These are phyloP conservation scores for Tipula unca DNA, from an alignment of 2,888 invertebrate species.

Conservation along the genomic window DNA sequence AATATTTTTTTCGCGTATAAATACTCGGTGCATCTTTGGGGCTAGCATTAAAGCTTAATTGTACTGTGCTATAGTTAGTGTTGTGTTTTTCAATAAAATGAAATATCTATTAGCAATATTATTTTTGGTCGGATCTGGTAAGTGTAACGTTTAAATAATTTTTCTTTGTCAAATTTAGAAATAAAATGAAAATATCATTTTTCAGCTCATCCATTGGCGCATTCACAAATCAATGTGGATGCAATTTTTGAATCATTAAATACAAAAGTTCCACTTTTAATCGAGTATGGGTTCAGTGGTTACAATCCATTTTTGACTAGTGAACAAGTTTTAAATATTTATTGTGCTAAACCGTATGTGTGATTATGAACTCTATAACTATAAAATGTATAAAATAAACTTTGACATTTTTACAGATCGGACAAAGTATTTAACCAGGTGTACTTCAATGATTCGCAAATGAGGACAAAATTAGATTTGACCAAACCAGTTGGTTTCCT, in stretches of 20 bases:
- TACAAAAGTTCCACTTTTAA: neutral
- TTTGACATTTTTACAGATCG: slow-evolving; percentile 24
- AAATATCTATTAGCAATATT: neutral
- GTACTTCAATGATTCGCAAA: slow-evolving; percentile 33
- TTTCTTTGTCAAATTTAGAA: neutral
- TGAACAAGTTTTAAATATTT: neutral
- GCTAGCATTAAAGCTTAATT: no score
- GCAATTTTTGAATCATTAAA: neutral
- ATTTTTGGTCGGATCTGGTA: neutral
- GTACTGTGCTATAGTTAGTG: no score
- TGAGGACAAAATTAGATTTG: slow-evolving; percentile 32
- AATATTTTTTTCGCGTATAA: no score
- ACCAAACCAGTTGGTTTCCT: slow-evolving; percentile 34
- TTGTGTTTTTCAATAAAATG: no score
- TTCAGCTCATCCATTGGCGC: neutral
- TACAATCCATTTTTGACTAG: neutral
- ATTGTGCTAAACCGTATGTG: neutral
- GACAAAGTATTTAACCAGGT: slow-evolving; percentile 32
- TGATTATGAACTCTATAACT: neutral
- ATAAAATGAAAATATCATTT: neutral
- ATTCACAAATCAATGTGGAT: neutral
- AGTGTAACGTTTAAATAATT: neutral
- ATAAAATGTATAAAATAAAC: neutral
- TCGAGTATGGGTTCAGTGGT: neutral
- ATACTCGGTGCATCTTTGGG: no score